Evolutionary conservation across 2,113 vertebrate species (phyloP).

Genomic region (Turnix velox): DNA sequence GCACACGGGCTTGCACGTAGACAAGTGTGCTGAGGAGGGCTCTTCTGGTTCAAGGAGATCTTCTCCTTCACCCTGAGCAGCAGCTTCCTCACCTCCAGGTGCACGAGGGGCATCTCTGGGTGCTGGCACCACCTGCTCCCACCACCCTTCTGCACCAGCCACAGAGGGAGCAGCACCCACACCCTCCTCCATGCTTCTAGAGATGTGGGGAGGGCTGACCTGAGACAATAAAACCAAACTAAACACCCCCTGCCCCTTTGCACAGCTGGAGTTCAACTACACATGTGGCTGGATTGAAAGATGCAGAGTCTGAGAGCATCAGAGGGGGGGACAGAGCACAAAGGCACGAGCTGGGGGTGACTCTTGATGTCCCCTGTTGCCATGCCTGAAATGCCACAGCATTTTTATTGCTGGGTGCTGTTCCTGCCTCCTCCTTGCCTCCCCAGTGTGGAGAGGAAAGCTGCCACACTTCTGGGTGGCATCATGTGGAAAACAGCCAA

Average conservation of each 20-base stretch:
- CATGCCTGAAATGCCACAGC: rapidly evolving
- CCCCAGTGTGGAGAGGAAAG: background rate
- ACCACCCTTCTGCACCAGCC: rapidly evolving
- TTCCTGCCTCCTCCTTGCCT: background rate
- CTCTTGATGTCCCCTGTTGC: background rate
- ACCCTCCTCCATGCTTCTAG: background rate
- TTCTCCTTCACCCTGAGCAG: background rate
- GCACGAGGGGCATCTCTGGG: background rate
- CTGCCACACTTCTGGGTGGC: constrained; percentile 12
- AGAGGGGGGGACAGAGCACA: background rate
- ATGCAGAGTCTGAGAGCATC: background rate
- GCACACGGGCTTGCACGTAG: background rate
- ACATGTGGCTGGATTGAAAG: background rate
- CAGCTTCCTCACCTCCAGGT: background rate
- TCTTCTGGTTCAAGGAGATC: constrained; percentile 42
- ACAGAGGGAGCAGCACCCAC: rapidly evolving
- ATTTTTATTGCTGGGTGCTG: background rate
- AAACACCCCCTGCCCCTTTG: background rate
- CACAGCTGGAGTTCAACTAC: constrained; percentile 20
- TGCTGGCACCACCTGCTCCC: background rate
- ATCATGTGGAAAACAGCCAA: background rate
- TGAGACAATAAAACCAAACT: background rate
- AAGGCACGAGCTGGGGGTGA: background rate
- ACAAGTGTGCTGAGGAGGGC: constrained; percentile 14
- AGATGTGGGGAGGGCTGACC: background rate